Base-by-base conservation (phyloP, 2,113 vertebrate genomes). In the Istiophorus platypterus region DNA sequence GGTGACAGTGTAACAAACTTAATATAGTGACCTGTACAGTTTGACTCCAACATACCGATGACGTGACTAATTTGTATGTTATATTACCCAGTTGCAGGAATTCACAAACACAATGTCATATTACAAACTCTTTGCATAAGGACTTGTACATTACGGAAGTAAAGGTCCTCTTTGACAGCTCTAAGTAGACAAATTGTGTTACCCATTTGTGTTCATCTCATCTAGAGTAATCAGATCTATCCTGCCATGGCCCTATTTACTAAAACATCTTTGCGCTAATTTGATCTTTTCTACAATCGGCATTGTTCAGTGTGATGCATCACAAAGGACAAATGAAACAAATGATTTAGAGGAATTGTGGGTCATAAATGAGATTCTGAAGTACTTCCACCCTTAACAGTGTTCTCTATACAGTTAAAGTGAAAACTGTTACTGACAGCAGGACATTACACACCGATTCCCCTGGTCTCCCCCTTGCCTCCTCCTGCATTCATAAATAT, bases 361-460 rank as follows among this genome's bases (percentile, higher is more conserved):
- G 78, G 71, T 89, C 42, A 80, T 78, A 89, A 91, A 91, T 87
- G 83, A 86, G 82, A 89, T 88, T 85, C 81, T 86, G 86, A 89
- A 66, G 41, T 71, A 81, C 86, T 85, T 88, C 69, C 73, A 56
- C 66, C 85, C 51, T 86, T 91, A 90, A 81, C 76, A 61, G 80
- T 72, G 86, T 84, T 91, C 51, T 81, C 79, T 85, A 79, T 62
- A 71, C 82, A 92, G 91, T 94, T 92, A 92, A 92, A 91, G 71
- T 80, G 85, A 86, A 94, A 94, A 94, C 68, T 89, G 84, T 88
- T 90, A 91, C 88, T 92, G 94, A 94, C 94, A 94, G 87, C 88
- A 92, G 92, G 92, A 91, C 94, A 94, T 95, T 94, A 94, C 88
- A 85, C 86, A 92, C 87, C 88, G 85, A 91, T 93, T 91, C 90